Base-by-base conservation (phyloP, 1,140 invertebrate genomes). In the Formica exsecta region DNA sequence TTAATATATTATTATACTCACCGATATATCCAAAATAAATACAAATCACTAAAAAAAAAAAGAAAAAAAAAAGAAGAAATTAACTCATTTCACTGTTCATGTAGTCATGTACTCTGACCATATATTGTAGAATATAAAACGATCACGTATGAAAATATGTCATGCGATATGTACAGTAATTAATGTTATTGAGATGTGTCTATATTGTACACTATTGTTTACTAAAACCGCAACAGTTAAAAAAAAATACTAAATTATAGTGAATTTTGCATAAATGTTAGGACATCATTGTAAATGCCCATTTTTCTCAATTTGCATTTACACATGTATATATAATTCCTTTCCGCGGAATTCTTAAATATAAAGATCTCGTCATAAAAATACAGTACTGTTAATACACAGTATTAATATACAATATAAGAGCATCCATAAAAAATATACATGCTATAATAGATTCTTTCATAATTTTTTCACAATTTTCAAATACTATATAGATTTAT, bases 1-100 rank as follows among this genome's bases (percentile, higher is more conserved):
- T 83, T n/a, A n/a, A 81, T 71, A 79, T 65, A 36, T 68, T 48
- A 70, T 68, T 57, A 73, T 54, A 32, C n/a, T 73, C 22, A 32
- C 22, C 22, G 68, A 44, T 54, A 6, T 19, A 73, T n/a, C 13
- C 36, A 70, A 51, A 44, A 51, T 77, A 77, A 77, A 64, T 77
- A 51, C 48, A 51, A 16, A 48, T 68, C 3, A 36, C 36, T 36
- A 86, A 74, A 22, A 59, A 70, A 25, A 68, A 79, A 61, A 25
- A 71, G 59, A 64, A 57, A 41, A 75, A 13, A 59, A 29, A 25
- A 54, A 73, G 25, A 79, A 79, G 41, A 41, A 19, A 65, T 22
- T 22, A 51, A 75, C 4, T 74, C 22, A 36, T 54, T 54, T 79
- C 19, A 25, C 25, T 41, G 5, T 61, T 75, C 16, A 29, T 57